Percentiles rank a stretch among this genome's conserved stretches.
phyloP scores from a whole-genome alignment of 2,888 invertebrate species.

The Phaonia tiefii region DNA sequence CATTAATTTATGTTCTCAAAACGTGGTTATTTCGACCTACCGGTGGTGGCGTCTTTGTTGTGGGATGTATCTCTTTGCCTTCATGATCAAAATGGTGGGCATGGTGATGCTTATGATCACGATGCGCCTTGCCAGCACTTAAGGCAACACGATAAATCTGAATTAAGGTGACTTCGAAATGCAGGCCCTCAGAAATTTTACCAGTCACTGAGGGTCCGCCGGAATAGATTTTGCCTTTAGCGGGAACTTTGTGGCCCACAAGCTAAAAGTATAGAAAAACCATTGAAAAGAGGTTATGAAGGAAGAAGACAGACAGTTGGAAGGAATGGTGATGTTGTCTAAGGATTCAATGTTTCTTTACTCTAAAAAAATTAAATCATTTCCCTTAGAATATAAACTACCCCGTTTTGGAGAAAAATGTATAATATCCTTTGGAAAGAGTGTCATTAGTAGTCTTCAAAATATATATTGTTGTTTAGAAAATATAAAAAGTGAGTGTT shows the following conservation, averaged over 20 bases:
- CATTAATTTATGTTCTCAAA: not conserved
- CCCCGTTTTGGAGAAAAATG: too few relatives aligned
- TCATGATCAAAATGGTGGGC: slow-evolving; percentile 90
- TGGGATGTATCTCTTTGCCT: slow-evolving; percentile 84
- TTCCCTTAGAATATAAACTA: too few relatives aligned
- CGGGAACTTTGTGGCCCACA: slow-evolving; percentile 88
- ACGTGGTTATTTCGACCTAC: slow-evolving; percentile 68
- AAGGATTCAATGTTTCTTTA: too few relatives aligned
- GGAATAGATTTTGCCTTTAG: slow-evolving; percentile 87
- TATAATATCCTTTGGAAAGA: too few relatives aligned
- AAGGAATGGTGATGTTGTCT: too few relatives aligned
- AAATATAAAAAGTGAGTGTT: too few relatives aligned
- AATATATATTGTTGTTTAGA: too few relatives aligned
- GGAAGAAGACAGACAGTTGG: too few relatives aligned
- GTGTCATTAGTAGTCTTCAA: too few relatives aligned
- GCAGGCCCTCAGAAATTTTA: slow-evolving; percentile 76
- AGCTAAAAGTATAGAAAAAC: slow-evolving; percentile 82
- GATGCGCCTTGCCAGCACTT: slow-evolving; percentile 92
- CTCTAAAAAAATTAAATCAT: not conserved
- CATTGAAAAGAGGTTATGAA: too few relatives aligned
- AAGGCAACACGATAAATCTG: slow-evolving; percentile 90
- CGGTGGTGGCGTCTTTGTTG: slow-evolving; percentile 81
- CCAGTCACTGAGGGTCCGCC: slow-evolving; percentile 82
- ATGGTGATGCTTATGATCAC: slow-evolving; percentile 93
- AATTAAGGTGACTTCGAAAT: slow-evolving; percentile 88